Base-by-base conservation (phyloP, 2,113 vertebrate species). In the Neomonachus schauinslandi region DNA sequence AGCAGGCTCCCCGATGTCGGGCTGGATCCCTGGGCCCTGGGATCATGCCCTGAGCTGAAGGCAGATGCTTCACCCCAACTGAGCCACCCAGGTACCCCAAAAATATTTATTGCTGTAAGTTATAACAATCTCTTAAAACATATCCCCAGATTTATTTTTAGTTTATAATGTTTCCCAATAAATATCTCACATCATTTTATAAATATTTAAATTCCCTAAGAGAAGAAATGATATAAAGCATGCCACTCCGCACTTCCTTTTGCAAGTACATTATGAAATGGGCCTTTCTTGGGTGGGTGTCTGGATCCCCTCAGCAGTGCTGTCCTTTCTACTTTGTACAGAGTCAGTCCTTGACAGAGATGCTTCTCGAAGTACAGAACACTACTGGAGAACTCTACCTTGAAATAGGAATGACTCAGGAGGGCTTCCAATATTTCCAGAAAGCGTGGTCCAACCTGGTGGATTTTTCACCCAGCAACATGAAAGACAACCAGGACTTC, bases 301-400 rank as follows among this genome's bases (percentile, higher is more conserved):
- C 14, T 28, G 14, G 6, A 2, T 8, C 31, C 7, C 63, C 71
- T 94, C 39, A 76, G 19, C 13, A 72, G 13, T 18, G 63, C 24
- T 31, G 39, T 42, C 16, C 61, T 82, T 72, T 82, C 57, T 21
- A 2, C 71, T 81, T 31, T 83, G 16, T 67, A 2, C 63, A 97
- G 97, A 90, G 3, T 36, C 88, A n/a, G 3, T 9, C 67, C 24
- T 1, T 18, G 69, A 80, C 19, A 42, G 92, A 90, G 16, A 88
- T 94, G 93, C 97, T 97, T 79, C 69, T 81, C n/a, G 55, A 31
- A 61, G 89, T 81, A 19, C 94, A 95, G 95, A 96, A 96, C 4
- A 57, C 91, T 0, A 0, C 87, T 0, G 91, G 95, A 53, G 93
- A 98, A 31, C 57, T 97, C n/a, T 93, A 51, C 18, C 95, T 97